Evolutionary conservation across 2,113 vertebrate species (phyloP).

Genomic region (Myiopsitta monachus): DNA sequence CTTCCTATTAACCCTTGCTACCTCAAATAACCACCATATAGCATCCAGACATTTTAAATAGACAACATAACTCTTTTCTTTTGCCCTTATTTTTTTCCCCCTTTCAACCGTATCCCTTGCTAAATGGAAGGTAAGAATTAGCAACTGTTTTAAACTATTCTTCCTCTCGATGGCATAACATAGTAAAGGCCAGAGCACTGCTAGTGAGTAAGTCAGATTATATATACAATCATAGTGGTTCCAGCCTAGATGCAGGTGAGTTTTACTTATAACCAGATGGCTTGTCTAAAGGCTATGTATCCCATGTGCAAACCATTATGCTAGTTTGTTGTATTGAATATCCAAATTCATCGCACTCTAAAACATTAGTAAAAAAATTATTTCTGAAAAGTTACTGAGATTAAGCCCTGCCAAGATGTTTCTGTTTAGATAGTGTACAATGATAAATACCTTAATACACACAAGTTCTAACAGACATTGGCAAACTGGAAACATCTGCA

Average conservation of each 20-base stretch:
- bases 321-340: neutral
- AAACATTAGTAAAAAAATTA: neutral
- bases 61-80: neutral
- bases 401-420: neutral
- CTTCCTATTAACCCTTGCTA: neutral
- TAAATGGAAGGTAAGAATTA: neutral
- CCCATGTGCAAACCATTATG: neutral
- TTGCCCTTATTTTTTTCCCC: neutral
- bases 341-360: neutral
- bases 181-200: neutral
- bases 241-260: neutral
- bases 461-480: neutral
- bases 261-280: conserved; percentile 18
- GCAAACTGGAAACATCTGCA: neutral
- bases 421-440: neutral
- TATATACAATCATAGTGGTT: neutral
- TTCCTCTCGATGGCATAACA: neutral
- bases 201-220: neutral
- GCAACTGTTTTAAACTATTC: neutral
- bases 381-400: neutral
- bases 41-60: neutral
- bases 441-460: neutral
- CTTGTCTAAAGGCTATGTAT: neutral
- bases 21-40: neutral
- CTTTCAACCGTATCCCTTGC: neutral